Base-by-base conservation (phyloP, 2,888 invertebrate genomes). In the Ametastegia equiseti region DNA sequence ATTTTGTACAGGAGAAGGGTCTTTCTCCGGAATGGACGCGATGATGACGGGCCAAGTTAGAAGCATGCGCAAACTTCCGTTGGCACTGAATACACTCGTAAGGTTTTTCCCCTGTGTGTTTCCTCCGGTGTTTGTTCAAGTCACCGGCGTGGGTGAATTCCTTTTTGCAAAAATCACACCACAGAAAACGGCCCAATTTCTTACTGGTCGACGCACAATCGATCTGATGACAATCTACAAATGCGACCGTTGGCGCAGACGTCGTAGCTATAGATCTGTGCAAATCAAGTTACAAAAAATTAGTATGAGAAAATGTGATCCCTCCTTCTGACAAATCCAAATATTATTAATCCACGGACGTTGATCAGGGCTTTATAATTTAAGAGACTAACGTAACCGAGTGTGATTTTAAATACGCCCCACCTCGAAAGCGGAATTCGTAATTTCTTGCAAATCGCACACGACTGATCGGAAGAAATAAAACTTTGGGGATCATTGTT, bases 31-130 rank as follows among this genome's bases (percentile, higher is more conserved):
- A 84, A 75, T 89, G 88, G 13, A 86, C 83, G 33, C 85, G 83
- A 65, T 84, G 85, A 81, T 88, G 89, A 23, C 88, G 82, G 30
- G 83, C 85, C 23, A 89, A 82, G 81, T 89, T 89, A 7, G 88
- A 88, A 6, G 86, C 86, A 82, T 89, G 86, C n/a, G 85, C 86
- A 81, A 88, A 88, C 7, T 84, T 85, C 81, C 87, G 86, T n/a
- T 83, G 82, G 63, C 88, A 89, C 5, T 83, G 75, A 13, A 82
- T 50, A 82, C 89, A 90, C 0, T 82, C 81, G 81, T 88, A 89
- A 0, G 88, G 88, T 69, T 86, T 84, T 73, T 89, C 89, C 19
- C 88, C 88, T 0, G 89, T 89, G 73, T 89, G 89, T 27, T 81
- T 84, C 42, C 88, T 82, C 7, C 83, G 71, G 54, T 87, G 87